Percentiles rank a stretch among this genome's conserved stretches.
Conservation (phyloP, 1,140 invertebrate genomes). For the Magallana gigas region DNA sequence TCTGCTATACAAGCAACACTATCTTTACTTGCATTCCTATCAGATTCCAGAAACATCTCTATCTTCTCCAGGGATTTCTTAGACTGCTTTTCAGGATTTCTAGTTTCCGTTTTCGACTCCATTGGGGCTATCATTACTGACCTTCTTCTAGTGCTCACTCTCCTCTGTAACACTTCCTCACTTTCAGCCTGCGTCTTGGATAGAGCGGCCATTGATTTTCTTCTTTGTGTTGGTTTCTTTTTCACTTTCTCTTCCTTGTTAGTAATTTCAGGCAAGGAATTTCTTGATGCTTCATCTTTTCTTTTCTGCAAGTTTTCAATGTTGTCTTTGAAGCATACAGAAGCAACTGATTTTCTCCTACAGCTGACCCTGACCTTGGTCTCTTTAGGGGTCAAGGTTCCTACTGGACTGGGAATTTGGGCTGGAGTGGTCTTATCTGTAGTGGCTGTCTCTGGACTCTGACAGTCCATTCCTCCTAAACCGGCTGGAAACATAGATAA, state of each 20-base stretch:
- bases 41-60: slow-evolving; percentile 3
- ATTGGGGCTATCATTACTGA: not conserved
- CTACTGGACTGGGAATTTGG: not conserved
- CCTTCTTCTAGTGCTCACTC: not conserved
- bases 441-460: not conserved
- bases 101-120: not conserved
- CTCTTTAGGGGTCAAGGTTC: not conserved
- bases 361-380: slow-evolving; percentile 25
- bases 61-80: slow-evolving; percentile 22
- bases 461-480: not conserved
- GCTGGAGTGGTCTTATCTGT: not conserved
- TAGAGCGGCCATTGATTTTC: not conserved
- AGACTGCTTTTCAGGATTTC: not conserved
- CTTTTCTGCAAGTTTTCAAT: slow-evolving; percentile 27
- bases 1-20: not conserved
- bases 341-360: slow-evolving; percentile 48
- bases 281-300: slow-evolving; percentile 6
- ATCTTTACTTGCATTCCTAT: not conserved
- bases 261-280: not conserved
- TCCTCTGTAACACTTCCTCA: not conserved
- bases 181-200: not conserved
- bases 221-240: slow-evolving; percentile 9
- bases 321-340: slow-evolving; percentile 44
- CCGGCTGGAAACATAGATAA: not conserved
- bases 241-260: not conserved